Evolutionary conservation across 2,797 vertebrate genomes (phyloP).

Genomic region (Orestias chungarensis): DNA sequence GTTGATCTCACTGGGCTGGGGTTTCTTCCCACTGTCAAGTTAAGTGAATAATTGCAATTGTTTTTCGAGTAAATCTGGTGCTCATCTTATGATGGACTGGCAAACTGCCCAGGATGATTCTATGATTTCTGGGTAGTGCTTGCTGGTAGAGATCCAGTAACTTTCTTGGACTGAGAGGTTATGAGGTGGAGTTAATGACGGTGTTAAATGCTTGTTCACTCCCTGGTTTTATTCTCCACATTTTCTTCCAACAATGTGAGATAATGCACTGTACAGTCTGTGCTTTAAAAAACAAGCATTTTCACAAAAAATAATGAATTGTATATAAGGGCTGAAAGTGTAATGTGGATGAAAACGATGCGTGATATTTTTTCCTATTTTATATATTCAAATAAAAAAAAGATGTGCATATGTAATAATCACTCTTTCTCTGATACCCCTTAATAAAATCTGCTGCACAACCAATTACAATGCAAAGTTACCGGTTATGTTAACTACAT

Average conservation of each 20-base stretch:
- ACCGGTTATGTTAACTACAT: no score
- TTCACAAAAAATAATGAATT: no score
- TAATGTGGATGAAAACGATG: neutral
- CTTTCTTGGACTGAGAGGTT: conserved; percentile 4
- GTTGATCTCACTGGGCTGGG: conserved; percentile 11
- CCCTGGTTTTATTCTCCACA: neutral
- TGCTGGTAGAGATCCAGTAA: conserved; percentile 10
- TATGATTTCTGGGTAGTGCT: conserved; percentile 8
- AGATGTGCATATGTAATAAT: neutral
- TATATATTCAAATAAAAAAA: neutral
- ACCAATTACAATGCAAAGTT: no score
- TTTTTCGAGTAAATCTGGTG: conserved; percentile 21
- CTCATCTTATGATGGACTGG: conserved; percentile 33
- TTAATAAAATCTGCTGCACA: neutral
- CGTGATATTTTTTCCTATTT: neutral
- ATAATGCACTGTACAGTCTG: neutral
- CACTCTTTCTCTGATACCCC: neutral
- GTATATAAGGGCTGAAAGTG: no score
- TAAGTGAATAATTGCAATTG: conserved; percentile 14
- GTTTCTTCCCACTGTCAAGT: conserved; percentile 4
- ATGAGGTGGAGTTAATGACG: conserved; percentile 1
- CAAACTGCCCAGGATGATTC: conserved; percentile 6
- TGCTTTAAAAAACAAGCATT: neutral
- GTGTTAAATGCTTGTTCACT: neutral
- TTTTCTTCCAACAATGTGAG: neutral